phyloP scores from a whole-genome alignment of 2,888 invertebrate genomes.

The Apodemia hepburni region DNA sequence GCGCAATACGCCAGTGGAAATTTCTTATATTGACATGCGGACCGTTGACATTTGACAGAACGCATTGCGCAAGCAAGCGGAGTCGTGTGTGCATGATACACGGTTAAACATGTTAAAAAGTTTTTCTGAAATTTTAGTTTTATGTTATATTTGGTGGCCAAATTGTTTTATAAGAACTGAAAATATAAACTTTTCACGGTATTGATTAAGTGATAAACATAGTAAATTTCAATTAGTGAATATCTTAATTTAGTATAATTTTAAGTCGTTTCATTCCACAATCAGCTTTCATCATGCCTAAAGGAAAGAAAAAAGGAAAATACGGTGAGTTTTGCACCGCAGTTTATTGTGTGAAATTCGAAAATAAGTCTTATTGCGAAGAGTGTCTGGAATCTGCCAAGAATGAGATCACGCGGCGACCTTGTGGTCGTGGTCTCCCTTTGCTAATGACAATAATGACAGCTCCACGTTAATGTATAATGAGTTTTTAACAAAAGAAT shows the following conservation, averaged over 20 bases:
- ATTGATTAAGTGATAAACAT: constrained; percentile 84
- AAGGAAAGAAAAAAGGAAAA: constrained; percentile 88
- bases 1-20: constrained; percentile 31
- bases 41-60: constrained; percentile 34
- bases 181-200: constrained; percentile 88
- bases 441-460: constrained; percentile 54
- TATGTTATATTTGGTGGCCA: constrained; percentile 86
- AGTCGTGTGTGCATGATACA: constrained; percentile 73
- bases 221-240: constrained; percentile 69
- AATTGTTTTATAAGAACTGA: constrained; percentile 85
- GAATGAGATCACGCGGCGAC: constrained; percentile 74
- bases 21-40: constrained; percentile 45
- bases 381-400: constrained; percentile 45
- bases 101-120: constrained; percentile 87
- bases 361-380: constrained; percentile 6
- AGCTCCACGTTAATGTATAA: constrained; percentile 47
- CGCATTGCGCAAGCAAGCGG: constrained; percentile 67
- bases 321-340: constrained; percentile 74
- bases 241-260: constrained; percentile 80
- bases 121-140: constrained; percentile 84
- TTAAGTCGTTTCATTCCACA: constrained; percentile 52
- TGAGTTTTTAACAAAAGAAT: constrained; percentile 37
- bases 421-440: constrained; percentile 66
- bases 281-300: constrained; percentile 82
- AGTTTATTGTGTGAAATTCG: constrained; percentile 17